Percentiles rank a stretch among this genome's conserved stretches.
These are phyloP conservation scores for Armadillidium nasatum DNA, from an alignment of 1,140 invertebrate genomes.

Conservation along the genomic window DNA sequence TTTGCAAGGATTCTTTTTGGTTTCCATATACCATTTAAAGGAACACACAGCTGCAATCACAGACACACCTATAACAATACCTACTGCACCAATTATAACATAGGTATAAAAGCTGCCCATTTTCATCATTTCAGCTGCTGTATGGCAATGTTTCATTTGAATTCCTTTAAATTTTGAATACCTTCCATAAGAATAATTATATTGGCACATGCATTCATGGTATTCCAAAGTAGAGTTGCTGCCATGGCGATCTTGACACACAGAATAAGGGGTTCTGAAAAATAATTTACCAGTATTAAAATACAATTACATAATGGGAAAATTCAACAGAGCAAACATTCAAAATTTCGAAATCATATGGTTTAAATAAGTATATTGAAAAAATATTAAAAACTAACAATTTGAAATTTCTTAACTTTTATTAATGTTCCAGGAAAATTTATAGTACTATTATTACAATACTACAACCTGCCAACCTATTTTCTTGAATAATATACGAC, in stretches of 20 bases:
- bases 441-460: no score
- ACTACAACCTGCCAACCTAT: no score
- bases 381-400: no score
- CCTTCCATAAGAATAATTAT: constrained; percentile 29
- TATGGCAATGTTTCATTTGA: constrained; percentile 38
- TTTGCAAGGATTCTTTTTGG: constrained; percentile 41
- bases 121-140: constrained; percentile 41
- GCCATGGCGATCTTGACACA: constrained; percentile 33
- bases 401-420: no score
- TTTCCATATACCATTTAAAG: constrained; percentile 42
- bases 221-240: constrained; percentile 38
- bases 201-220: constrained; percentile 41
- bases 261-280: constrained; percentile 26
- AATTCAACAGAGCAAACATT: no score
- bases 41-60: constrained; percentile 38
- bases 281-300: neutral
- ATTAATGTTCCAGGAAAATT: no score
- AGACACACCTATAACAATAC: constrained; percentile 35
- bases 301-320: no score
- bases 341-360: no score
- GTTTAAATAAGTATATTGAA: no score
- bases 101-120: constrained; percentile 41
- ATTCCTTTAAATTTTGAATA: constrained; percentile 27
- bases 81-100: constrained; percentile 37
- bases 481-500: no score